These are phyloP conservation scores for Poeciliopsis presidionis DNA, from an alignment of 2,797 vertebrate genomes.

Conservation along the genomic window DNA sequence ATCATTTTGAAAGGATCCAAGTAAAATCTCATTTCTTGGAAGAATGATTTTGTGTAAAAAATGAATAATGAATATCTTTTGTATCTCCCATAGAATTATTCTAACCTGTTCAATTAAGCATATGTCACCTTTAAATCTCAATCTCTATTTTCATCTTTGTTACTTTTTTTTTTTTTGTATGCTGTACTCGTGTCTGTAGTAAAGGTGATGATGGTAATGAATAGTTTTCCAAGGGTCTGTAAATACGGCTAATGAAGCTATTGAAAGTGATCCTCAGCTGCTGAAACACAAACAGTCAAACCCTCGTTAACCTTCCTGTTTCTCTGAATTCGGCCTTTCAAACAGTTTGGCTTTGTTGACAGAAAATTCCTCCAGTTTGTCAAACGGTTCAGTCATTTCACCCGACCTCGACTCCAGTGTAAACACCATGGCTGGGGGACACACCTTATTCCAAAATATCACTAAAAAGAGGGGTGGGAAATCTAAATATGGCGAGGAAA, in stretches of 20 bases:
- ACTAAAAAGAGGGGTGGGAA: slow-evolving; percentile 27
- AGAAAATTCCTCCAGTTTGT: slow-evolving; percentile 7
- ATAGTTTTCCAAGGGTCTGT: neutral
- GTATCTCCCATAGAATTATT: too few species aligned
- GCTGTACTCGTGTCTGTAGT: too few species aligned
- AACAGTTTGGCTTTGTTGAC: slow-evolving; percentile 1
- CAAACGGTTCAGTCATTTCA: slow-evolving; percentile 22
- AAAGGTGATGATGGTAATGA: neutral
- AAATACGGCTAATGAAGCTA: neutral
- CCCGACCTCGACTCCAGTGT: slow-evolving; percentile 6
- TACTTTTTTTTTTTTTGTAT: too few species aligned
- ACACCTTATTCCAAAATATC: slow-evolving; percentile 41
- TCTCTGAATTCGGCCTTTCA: neutral
- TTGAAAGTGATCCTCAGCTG: neutral
- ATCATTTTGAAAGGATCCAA: too few species aligned
- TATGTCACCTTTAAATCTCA: too few species aligned
- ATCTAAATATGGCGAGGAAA: slow-evolving; percentile 27
- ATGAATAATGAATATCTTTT: too few species aligned
- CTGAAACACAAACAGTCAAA: neutral
- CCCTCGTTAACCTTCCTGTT: neutral
- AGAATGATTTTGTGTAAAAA: too few species aligned
- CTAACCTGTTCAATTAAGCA: too few species aligned
- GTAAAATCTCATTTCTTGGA: too few species aligned
- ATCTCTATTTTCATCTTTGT: too few species aligned
- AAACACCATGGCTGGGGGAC: slow-evolving; percentile 28